phyloP scores from a whole-genome alignment of 2,888 invertebrate genomes.

The Ichneumon xanthorius region DNA sequence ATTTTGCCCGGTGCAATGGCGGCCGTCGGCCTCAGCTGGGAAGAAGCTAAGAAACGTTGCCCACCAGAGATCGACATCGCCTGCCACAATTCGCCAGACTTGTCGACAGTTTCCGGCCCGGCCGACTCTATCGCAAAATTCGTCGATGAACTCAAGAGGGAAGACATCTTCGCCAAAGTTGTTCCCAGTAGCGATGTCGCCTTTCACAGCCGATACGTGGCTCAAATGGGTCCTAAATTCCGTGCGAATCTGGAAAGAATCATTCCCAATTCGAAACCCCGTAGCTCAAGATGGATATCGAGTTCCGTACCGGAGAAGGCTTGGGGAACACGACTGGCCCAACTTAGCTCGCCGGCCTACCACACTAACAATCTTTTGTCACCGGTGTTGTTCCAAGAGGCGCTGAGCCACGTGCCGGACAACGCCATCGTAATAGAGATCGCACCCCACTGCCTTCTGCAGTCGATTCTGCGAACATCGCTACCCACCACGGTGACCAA shows the following conservation, averaged over 20 bases:
- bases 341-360: conserved; percentile 95
- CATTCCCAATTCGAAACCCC: conserved; percentile 92
- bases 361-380: conserved; percentile 98
- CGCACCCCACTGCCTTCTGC: conserved; percentile 97
- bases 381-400: conserved; percentile 97
- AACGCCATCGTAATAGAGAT: conserved; percentile 96
- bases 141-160: conserved; percentile 89
- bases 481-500: conserved; percentile 90
- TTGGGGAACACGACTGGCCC: conserved; percentile 92
- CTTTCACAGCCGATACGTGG: conserved; percentile 98
- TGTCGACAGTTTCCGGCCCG: conserved; percentile 97
- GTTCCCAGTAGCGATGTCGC: conserved; percentile 96
- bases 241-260: conserved; percentile 92
- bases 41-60: conserved; percentile 90
- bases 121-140: conserved; percentile 89
- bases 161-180: conserved; percentile 93
- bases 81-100: conserved; percentile 97
- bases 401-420: conserved; percentile 92
- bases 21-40: conserved; percentile 96
- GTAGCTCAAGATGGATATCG: conserved; percentile 95
- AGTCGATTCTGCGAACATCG: conserved; percentile 96
- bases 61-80: conserved; percentile 94
- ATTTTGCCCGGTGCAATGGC: conserved; percentile 94
- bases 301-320: conserved; percentile 92
- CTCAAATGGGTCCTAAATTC: conserved; percentile 93